A percentile compares a stretch with the other conserved stretches of the same genome.
These are phyloP conservation scores for Cantharis rufa DNA, from an alignment of 2,888 invertebrate species.

Conservation along the genomic window DNA sequence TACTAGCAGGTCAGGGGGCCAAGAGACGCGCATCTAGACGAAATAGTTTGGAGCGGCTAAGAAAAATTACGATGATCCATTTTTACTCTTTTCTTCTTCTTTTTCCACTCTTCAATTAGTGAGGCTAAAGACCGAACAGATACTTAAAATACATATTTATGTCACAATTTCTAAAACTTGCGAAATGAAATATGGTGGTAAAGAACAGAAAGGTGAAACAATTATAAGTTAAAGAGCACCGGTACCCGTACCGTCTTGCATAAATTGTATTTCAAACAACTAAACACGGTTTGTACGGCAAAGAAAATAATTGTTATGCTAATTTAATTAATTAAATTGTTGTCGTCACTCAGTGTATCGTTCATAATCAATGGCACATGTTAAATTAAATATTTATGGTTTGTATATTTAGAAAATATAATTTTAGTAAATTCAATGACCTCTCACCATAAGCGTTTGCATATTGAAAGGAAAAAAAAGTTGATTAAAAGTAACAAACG, in stretches of 20 bases:
- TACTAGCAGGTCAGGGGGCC: too few relatives aligned
- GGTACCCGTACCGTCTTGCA: neutral
- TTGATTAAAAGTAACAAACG: neutral
- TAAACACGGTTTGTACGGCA: neutral
- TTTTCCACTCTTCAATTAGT: too few relatives aligned
- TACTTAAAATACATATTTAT: too few relatives aligned
- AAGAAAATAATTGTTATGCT: neutral
- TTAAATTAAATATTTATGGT: constrained; percentile 3
- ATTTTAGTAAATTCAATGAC: constrained; percentile 1
- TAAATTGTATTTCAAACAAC: neutral
- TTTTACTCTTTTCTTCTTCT: too few relatives aligned
- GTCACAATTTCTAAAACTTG: too few relatives aligned
- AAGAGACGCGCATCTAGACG: too few relatives aligned
- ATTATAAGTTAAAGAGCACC: neutral
- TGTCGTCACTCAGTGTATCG: neutral
- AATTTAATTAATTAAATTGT: neutral
- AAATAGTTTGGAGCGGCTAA: too few relatives aligned
- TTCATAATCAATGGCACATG: neutral
- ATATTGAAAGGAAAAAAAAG: neutral
- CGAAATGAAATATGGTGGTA: neutral
- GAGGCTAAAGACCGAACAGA: too few relatives aligned
- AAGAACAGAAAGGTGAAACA: neutral
- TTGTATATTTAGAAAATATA: constrained; percentile 3
- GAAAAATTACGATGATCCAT: too few relatives aligned
- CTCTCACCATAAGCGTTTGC: neutral